Conservation (phyloP, 2,888 invertebrate genomes). For the Galerucella calmariensis region DNA sequence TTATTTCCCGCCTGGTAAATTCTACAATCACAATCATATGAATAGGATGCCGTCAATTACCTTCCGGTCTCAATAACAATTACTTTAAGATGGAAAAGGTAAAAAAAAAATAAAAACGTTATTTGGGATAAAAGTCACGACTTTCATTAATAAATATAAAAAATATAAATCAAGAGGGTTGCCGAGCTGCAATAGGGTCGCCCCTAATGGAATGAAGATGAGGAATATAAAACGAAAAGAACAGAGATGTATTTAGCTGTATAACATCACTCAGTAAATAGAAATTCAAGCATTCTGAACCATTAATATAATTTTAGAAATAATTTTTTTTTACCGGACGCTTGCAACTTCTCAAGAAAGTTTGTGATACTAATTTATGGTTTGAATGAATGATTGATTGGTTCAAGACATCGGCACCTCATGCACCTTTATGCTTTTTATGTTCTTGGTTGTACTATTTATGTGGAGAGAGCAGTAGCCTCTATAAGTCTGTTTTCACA, state of each 20-base stretch:
- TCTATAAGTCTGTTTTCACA: too few relatives aligned
- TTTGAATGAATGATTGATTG: too few relatives aligned
- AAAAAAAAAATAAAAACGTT: slow-evolving; percentile 31
- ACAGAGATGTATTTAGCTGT: slow-evolving; percentile 13
- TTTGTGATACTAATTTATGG: too few relatives aligned
- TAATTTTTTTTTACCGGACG: too few relatives aligned
- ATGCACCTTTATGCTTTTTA: too few relatives aligned
- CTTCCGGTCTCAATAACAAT: slow-evolving; percentile 15
- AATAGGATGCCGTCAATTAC: slow-evolving; percentile 18
- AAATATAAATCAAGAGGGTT: slow-evolving; percentile 58
- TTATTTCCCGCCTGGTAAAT: not conserved
- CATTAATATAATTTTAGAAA: too few relatives aligned
- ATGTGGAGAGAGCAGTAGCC: too few relatives aligned
- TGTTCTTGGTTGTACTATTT: too few relatives aligned
- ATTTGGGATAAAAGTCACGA: slow-evolving; percentile 54
- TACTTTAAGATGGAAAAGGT: slow-evolving; percentile 12
- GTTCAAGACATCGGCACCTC: too few relatives aligned
- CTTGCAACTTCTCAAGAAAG: too few relatives aligned
- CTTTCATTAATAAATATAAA: slow-evolving; percentile 52
- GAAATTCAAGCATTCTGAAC: too few relatives aligned
- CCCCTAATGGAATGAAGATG: slow-evolving; percentile 47
- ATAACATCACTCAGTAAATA: not conserved
- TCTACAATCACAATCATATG: slow-evolving; percentile 3
- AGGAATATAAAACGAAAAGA: slow-evolving; percentile 39
- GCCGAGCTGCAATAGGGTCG: slow-evolving; percentile 49